Base-by-base conservation (phyloP, 1,140 invertebrate species). In the Mizuhopecten yessoensis region DNA sequence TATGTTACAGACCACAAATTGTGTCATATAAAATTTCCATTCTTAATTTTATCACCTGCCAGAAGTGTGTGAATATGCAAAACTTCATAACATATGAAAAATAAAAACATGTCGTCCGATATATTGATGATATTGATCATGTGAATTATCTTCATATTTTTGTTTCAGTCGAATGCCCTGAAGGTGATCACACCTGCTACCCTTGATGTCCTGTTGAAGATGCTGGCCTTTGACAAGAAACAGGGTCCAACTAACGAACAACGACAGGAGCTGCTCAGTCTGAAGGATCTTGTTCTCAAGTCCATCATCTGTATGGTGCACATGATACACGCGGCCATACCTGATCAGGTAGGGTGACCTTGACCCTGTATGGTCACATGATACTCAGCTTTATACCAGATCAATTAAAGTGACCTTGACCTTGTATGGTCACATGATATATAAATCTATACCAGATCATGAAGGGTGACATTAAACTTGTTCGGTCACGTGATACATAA, bases 181-280 rank as follows among this genome's bases (percentile, higher is more conserved):
- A 96, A 97, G 89, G 97, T 97, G 29, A 97, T 97, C 88, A 97
- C 97, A 93, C 97, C 97, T 23, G 97, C 97, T 17, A 97, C 97
- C 7, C 96, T 97, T 34, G 97, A 97, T 92, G 96, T 97, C 91
- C 94, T 97, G 36, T 97, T 97, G 94, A 96, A 96, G 86, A 91
- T 95, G 33, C 89, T 96, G 45, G 94, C 94, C 0, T 36, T 89
- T 0, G 93, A 92, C 29, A 87, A 94, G 17, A 34, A n/a, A 34
- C 92, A 93, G 11, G 93, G 94, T 90, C 94, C 93, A 42, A 94
- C 94, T 34, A 94, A 95, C 91, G 93, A 93, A 75, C 90, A 95
- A 95, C 96, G 33, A 94, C 97, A 93, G 94, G 97, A 92, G 95
- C 96, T 92, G 92, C 95, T 95, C 94, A 96, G 89, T 95, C 96